A percentile compares a stretch with the other conserved stretches of the same genome.
These are phyloP conservation scores for Crenuchus spilurus DNA, from an alignment of 2,797 vertebrate species.

Conservation along the genomic window DNA sequence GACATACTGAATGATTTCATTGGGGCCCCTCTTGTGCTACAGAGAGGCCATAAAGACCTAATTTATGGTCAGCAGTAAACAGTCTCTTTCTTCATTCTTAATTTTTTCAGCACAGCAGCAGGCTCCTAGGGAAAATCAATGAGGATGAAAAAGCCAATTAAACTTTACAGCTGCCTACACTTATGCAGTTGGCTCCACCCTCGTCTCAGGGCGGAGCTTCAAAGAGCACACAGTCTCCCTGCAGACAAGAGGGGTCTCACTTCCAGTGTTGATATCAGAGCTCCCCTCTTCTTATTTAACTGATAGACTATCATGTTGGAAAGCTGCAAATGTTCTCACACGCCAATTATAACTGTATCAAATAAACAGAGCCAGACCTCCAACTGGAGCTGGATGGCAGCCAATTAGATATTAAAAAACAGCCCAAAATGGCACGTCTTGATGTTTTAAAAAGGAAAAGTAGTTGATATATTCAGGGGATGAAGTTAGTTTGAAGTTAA, in stretches of 20 bases:
- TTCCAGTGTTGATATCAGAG: constrained; percentile 3
- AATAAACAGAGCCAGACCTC: constrained; percentile 9
- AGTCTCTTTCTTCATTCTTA: constrained; percentile 4
- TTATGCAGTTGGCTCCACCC: constrained; percentile 1
- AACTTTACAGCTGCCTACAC: constrained; percentile 49
- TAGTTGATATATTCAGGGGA: no score
- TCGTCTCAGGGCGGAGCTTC: constrained; percentile 17
- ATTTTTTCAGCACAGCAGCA: constrained; percentile 25
- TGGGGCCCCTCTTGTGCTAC: constrained; percentile 7
- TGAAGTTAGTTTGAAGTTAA: no score
- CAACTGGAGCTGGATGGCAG: constrained; percentile 11
- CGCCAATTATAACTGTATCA: constrained; percentile 1
- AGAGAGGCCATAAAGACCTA: constrained; percentile 48
- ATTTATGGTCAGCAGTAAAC: constrained; percentile 45
- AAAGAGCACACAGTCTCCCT: constrained; percentile 22
- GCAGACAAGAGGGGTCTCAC: constrained; percentile 28
- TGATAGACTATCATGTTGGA: not conserved
- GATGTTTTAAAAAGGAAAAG: not conserved
- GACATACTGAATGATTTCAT: constrained; percentile 26
- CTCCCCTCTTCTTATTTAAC: constrained; percentile 28
- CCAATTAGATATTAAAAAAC: constrained; percentile 25
- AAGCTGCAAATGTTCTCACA: not conserved
- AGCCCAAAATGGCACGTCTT: not conserved
- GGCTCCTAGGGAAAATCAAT: constrained; percentile 49
- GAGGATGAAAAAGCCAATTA: constrained; percentile 31